Evolutionary conservation across 2,888 invertebrate species (phyloP), one percentile per base, ranked within the genome.

Genomic region (Folsomia manolachei): DNA sequence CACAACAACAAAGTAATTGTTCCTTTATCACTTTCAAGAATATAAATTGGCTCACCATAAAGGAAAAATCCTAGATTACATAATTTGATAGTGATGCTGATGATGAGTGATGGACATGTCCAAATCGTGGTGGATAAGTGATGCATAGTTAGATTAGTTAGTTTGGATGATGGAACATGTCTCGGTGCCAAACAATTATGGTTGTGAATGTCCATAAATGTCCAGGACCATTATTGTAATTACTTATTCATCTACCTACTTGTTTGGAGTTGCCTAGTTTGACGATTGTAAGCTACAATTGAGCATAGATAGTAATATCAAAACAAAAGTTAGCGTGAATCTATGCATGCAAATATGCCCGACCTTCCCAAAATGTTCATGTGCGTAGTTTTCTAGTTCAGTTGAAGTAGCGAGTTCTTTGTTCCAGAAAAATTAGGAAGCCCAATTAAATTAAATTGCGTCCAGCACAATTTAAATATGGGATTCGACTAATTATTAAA

Each of bases 201-300:
- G 39, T 39, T 14, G 39, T 62, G 62, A 21, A 24, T 2, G 14
- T 62, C 62, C 62, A 62, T 62, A 62, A 62, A 62, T 62, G 62
- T 62, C 62, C 62, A 62, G 18, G 4, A 23, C 62, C 24, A 62
- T 62, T 62, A 62, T 62, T 21, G 24, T 62, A 23, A 62, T 25
- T 56, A 62, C 19, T 62, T 39, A 14, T 14, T 14, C 4, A 9
- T 39, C 39, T 39, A 14, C 39, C 7, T 39, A 9, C 39, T 39
- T 39, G 39, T 39, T 39, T 14, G 14, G 39, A 14, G 4, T 14
- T 39, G 39, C 14, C 7, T 39, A 39, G 39, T 14, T 9, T 39
- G 14, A 39, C 14, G 14, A 39, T 39, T 39, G 4, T 39, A 39
- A 39, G 14, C n/a, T n/a, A n/a, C n/a, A n/a, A n/a, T n/a, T n/a